Percentiles rank a stretch among this genome's conserved stretches.
Conservation (phyloP, 2,797 vertebrate species). For the Chromobotia macracanthus region DNA sequence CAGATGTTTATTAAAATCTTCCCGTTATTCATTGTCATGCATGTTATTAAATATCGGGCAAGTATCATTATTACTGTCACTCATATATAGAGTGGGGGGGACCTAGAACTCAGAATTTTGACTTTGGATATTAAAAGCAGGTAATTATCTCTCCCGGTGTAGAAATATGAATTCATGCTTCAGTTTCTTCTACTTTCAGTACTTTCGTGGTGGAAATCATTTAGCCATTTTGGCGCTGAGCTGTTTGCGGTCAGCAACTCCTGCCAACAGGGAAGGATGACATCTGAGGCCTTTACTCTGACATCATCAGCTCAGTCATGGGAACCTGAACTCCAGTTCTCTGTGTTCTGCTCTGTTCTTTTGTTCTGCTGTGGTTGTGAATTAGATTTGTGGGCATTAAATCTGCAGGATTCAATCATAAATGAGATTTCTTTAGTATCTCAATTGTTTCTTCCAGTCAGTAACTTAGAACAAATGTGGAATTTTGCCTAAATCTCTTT, state of each 20-base stretch:
- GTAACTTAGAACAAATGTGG: neutral
- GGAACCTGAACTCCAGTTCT: neutral
- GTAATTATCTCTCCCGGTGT: neutral
- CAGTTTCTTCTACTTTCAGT: neutral
- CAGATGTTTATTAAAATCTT: neutral
- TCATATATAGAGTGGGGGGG: too few relatives aligned
- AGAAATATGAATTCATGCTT: neutral
- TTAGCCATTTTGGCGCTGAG: slow-evolving; percentile 12
- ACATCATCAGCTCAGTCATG: slow-evolving; percentile 9
- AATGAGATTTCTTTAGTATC: neutral
- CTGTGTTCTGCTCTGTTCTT: neutral
- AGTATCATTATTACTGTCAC: too few relatives aligned
- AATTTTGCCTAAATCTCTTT: neutral
- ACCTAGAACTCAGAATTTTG: too few relatives aligned
- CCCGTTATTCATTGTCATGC: neutral
- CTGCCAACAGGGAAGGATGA: neutral
- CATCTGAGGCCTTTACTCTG: slow-evolving; percentile 9
- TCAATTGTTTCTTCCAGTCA: neutral
- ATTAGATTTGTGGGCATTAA: neutral
- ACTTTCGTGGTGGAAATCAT: neutral
- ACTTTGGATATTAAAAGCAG: neutral
- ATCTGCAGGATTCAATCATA: neutral
- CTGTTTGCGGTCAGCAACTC: slow-evolving; percentile 26
- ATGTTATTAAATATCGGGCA: too few relatives aligned
- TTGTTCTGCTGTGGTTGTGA: neutral